Evolutionary conservation across 2,888 invertebrate genomes (phyloP), one percentile per base, ranked within the genome.

Genomic region (Eurytoma adleriae): DNA sequence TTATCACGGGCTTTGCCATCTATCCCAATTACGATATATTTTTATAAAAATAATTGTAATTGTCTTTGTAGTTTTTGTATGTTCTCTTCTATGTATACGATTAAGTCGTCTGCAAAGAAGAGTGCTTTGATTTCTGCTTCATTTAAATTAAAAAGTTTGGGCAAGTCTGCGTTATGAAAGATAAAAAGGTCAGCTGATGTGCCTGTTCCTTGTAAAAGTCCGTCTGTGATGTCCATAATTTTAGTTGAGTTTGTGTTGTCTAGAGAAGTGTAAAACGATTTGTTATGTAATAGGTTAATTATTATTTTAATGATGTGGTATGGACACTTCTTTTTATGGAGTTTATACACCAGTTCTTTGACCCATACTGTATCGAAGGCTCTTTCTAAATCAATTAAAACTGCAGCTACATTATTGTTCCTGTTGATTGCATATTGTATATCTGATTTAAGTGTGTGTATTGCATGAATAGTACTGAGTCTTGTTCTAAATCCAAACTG

Each of bases 401-500:
- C 14, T 30, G 62, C 62, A 3, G 27, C 62, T 10, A 62, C 30
- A 5, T 20, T 62, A 14, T 18, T 3, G 4, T n/a, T n/a, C 3
- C 18, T 64, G n/a, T 64, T 30, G 4, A 64, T 40, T 1, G 12
- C 18, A 18, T 64, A 64, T 64, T 64, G 64, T 0, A 64, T 64
- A 16, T 64, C 64, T 1, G 64, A 64, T 1, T 5, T n/a, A 4
- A 64, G 48, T n/a, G 48, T 64, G 12, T 64, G 64, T 4, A 64
- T 18, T 1, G 64, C 64, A 48, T 64, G 64, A 10, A 18, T 16
- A 0, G 48, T 64, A 14, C 64, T 64, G n/a, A 64, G 3, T 18
- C 48, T 64, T 7, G 3, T 20, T n/a, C 64, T 40, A 5, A 64
- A 64, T 3, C 64, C 64, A n/a, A 64, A 64, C 16, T 64, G 64